These are phyloP conservation scores for Vultur gryphus DNA, from an alignment of 2,797 vertebrate species.

Conservation along the genomic window DNA sequence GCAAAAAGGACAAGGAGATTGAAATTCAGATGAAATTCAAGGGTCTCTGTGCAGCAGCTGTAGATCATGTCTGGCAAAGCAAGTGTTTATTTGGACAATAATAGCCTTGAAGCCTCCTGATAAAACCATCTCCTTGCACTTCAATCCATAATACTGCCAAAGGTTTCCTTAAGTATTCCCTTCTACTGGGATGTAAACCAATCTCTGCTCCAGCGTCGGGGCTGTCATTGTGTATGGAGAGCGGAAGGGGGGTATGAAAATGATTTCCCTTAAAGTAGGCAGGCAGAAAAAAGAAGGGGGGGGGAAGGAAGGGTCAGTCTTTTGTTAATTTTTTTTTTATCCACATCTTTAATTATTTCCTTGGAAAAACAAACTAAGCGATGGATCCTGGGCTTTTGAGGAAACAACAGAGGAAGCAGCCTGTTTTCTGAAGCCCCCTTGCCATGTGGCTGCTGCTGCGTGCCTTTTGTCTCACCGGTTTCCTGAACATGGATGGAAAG, in stretches of 20 bases:
- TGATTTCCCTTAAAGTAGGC: constrained; percentile 45
- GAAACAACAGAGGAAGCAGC: constrained; percentile 75
- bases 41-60: constrained; percentile 23
- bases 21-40: constrained; percentile 32
- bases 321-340: constrained; percentile 55
- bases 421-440: constrained; percentile 63
- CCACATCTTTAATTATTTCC: constrained; percentile 82
- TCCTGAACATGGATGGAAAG: constrained; percentile 72
- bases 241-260: constrained; percentile 65
- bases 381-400: constrained; percentile 65
- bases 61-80: constrained; percentile 14
- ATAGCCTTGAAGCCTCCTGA: constrained; percentile 54
- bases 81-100: constrained; percentile 62
- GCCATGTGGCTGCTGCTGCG: constrained; percentile 59
- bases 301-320: not conserved
- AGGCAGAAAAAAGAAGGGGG: not conserved
- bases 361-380: constrained; percentile 74
- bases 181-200: constrained; percentile 54
- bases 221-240: not conserved
- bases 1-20: not conserved
- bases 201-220: not conserved
- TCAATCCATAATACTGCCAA: constrained; percentile 69
- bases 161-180: constrained; percentile 62
- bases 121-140: constrained; percentile 64
- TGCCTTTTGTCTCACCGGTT: constrained; percentile 74